Base-by-base conservation (phyloP, 2,888 invertebrate genomes). In the Drosophila formosana region DNA sequence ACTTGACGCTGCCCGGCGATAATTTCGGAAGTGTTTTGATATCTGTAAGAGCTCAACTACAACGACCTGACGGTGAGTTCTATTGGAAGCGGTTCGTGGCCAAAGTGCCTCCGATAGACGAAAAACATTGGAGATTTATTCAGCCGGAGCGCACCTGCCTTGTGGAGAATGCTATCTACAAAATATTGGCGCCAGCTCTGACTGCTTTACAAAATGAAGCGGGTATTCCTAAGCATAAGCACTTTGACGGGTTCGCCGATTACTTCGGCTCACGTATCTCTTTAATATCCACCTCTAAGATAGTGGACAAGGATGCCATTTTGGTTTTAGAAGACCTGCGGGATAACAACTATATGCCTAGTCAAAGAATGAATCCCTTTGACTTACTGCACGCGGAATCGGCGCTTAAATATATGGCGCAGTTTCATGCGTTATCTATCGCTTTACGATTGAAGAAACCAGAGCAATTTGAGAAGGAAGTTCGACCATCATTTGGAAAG, bases 101-200 rank as follows among this genome's bases (percentile, higher is more conserved):
- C 7, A 82, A 82, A 46, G 67, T 82, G 9, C 82, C 82, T 3
- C 88, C 86, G 0, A 66, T 46, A 11, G 88, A 82, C 28, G 66
- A 51, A 4, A 72, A 88, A 32, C 76, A 79, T 51, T 88, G 81
- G 88, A 65, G 67, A 50, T 82, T 82, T 11, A 66, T 82, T 18
- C 88, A 82, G 39, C 81, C 81, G 2, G 88, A 82, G 47, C 62
- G 80, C 7, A 82, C 81, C 3, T 85, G 85, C 37, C 68, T 69
- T 4, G 69, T 66, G 1, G 81, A 82, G 53, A 82, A 85, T 39
- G 85, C 82, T 1, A 66, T 82, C n/a, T 88, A 88, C 23, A 51
- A 75, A 30, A 50, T 45, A 32, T 60, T 82, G 62, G 82, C 67
- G 4, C 81, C 81, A 6, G 80, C 72, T 5, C 7, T 82, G 23